phyloP scores from a whole-genome alignment of 2,113 vertebrate species.

The Pelecanoides urinatrix region DNA sequence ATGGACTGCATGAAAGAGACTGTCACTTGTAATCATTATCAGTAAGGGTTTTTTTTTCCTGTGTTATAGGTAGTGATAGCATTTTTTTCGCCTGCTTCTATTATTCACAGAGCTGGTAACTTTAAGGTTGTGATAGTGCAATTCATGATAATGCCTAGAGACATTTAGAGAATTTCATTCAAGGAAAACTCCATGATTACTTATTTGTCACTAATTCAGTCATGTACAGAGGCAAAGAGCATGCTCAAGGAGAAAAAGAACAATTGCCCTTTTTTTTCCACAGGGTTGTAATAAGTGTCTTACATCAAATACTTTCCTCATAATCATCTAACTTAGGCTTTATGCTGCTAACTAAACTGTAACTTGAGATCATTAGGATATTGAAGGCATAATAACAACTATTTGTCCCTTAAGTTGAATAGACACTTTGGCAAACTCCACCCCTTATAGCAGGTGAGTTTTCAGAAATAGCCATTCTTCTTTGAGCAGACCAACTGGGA shows the following conservation, averaged over 20 bases:
- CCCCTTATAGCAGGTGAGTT: not conserved
- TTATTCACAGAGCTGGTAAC: not conserved
- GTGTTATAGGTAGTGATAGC: not conserved
- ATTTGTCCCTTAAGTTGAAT: not conserved
- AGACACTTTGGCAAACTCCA: constrained; percentile 22
- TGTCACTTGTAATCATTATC: constrained; percentile 34
- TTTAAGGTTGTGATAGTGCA: not conserved
- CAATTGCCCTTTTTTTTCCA: not conserved
- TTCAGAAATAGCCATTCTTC: not conserved
- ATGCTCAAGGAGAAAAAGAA: not conserved
- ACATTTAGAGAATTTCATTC: constrained; percentile 12
- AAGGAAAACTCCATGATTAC: not conserved
- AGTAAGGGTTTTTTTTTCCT: not conserved
- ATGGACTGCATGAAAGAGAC: constrained; percentile 9
- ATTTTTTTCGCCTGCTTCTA: constrained; percentile 17
- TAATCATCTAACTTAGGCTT: not conserved
- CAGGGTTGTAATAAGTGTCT: not conserved
- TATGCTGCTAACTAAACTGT: not conserved
- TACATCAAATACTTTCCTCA: not conserved
- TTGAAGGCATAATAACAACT: not conserved
- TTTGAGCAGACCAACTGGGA: not conserved
- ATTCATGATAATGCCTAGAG: not conserved
- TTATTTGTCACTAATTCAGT: constrained; percentile 21
- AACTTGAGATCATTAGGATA: not conserved
- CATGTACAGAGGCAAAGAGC: not conserved